A percentile compares a stretch with the other conserved stretches of the same genome.
Conservation (phyloP, 2,797 vertebrate genomes). For the Sitta carolinensis region DNA sequence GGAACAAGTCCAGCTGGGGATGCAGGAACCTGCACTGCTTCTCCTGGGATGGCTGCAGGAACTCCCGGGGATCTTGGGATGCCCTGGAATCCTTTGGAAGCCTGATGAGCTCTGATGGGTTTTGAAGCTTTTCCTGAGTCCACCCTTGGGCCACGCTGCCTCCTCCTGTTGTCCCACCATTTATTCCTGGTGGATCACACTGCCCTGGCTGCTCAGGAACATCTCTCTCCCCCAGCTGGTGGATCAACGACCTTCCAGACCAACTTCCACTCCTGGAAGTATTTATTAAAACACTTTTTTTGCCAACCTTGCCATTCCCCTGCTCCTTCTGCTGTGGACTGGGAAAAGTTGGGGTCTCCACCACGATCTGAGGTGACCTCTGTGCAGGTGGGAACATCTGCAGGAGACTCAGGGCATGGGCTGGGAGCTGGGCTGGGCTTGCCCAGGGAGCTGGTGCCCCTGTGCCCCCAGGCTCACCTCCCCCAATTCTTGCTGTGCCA, state of each 20-base stretch:
- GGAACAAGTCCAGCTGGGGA: fast-evolving
- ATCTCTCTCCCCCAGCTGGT: background rate
- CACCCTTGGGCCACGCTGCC: background rate
- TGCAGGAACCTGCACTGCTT: fast-evolving
- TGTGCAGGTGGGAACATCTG: background rate
- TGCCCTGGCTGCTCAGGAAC: background rate
- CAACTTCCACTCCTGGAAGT: background rate
- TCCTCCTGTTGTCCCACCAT: background rate
- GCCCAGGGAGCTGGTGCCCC: background rate
- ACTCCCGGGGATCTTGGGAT: fast-evolving
- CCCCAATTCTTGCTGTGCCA: background rate
- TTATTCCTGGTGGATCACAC: background rate
- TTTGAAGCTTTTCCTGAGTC: background rate
- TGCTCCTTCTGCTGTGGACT: background rate
- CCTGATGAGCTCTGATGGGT: background rate
- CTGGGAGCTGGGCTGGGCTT: background rate
- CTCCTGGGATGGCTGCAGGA: background rate
- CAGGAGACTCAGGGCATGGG: background rate
- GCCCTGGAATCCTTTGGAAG: background rate
- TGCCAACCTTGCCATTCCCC: background rate
- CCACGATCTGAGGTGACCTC: background rate
- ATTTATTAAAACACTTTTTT: background rate
- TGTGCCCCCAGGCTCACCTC: background rate
- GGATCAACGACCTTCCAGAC: background rate
- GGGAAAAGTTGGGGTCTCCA: background rate